These are phyloP conservation scores for Trialeurodes vaporariorum DNA, from an alignment of 1,140 invertebrate species.

Conservation along the genomic window DNA sequence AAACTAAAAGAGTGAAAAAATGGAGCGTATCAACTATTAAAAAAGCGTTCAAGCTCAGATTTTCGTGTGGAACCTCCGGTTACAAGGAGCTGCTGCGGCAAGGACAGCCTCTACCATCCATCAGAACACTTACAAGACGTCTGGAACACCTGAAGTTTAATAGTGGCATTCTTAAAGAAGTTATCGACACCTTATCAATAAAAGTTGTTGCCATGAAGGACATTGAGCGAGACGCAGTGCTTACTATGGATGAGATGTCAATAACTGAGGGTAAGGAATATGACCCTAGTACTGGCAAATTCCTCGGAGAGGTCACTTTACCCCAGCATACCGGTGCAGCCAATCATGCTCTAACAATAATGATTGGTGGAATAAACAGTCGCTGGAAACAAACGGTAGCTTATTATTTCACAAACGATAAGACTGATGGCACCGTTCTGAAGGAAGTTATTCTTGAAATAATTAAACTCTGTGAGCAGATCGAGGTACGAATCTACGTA, in stretches of 20 bases:
- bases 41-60: conserved; percentile 18
- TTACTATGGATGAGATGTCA: conserved; percentile 9
- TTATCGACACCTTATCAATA: conserved; percentile 15
- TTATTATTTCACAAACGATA: conserved; percentile 7
- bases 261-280: conserved; percentile 1
- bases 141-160: conserved; percentile 15
- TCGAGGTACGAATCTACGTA: background rate
- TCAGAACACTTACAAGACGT: conserved; percentile 17
- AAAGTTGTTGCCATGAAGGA: conserved; percentile 8
- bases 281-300: background rate
- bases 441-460: background rate
- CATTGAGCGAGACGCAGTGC: conserved; percentile 13
- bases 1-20: background rate
- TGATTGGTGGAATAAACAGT: conserved; percentile 2
- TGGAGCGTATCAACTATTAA: conserved; percentile 14
- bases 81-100: conserved; percentile 16
- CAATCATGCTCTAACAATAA: conserved; percentile 4
- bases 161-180: conserved; percentile 14
- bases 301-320: conserved; percentile 3
- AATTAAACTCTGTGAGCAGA: background rate
- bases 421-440: background rate
- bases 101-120: conserved; percentile 15
- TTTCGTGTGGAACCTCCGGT: conserved; percentile 5
- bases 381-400: conserved; percentile 11
- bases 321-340: background rate